These are phyloP conservation scores for Thumatha senex DNA, from an alignment of 2,888 invertebrate genomes.

Conservation along the genomic window DNA sequence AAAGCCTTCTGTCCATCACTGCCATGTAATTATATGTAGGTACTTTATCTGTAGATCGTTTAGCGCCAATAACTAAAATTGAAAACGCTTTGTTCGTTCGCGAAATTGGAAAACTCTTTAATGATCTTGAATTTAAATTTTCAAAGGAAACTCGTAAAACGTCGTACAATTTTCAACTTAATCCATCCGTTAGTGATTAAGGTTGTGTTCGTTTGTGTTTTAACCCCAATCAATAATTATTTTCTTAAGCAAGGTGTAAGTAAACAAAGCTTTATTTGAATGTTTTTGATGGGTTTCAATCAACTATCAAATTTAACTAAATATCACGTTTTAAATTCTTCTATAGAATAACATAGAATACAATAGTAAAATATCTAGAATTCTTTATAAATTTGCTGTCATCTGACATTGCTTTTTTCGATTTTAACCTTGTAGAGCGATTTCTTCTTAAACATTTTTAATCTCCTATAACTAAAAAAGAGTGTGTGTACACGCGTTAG, in stretches of 20 bases:
- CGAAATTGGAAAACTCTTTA: constrained; percentile 27
- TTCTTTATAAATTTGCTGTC: no score
- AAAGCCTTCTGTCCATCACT: constrained; percentile 25
- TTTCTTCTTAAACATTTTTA: no score
- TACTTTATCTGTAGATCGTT: constrained; percentile 14
- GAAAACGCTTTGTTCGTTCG: constrained; percentile 20
- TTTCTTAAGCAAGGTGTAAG: neutral
- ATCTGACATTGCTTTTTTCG: no score
- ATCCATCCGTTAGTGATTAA: constrained; percentile 15
- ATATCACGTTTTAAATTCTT: constrained; percentile 18
- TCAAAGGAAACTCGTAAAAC: constrained; percentile 1
- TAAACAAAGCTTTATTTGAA: neutral
- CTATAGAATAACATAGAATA: no score
- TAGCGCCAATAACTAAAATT: constrained; percentile 13
- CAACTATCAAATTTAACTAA: constrained; percentile 12
- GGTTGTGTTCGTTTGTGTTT: constrained; percentile 6
- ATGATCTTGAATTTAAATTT: constrained; percentile 20
- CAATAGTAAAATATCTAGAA: no score
- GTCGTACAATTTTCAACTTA: constrained; percentile 19
- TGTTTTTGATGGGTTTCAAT: constrained; percentile 22
- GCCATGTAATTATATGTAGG: constrained; percentile 16
- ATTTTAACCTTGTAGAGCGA: no score
- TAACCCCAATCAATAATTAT: constrained; percentile 2
- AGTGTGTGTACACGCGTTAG: no score
- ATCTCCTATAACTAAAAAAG: no score